Conservation (phyloP, 2,113 vertebrate genomes). For the Coreoperca whiteheadi region DNA sequence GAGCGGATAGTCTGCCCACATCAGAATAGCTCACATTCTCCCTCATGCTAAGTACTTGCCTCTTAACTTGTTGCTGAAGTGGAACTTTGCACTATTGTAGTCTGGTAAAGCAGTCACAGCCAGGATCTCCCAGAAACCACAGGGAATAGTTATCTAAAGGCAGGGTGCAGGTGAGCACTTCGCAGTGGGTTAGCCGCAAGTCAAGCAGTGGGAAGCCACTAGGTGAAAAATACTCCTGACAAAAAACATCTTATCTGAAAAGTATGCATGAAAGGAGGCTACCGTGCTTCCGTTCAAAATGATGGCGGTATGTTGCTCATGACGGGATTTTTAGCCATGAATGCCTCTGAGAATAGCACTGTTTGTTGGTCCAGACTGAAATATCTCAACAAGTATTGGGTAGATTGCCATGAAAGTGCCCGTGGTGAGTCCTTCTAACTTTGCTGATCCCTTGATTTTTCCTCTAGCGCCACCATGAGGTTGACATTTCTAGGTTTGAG, state of each 20-base stretch:
- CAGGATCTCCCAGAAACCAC: constrained; percentile 27
- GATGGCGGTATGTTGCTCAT: neutral
- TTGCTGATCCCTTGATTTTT: no score
- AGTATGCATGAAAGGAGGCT: neutral
- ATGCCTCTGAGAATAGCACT: no score
- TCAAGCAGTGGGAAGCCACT: constrained; percentile 45
- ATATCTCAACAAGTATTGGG: neutral
- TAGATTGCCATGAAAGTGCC: neutral
- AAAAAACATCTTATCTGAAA: constrained; percentile 14
- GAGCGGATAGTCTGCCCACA: constrained; percentile 45
- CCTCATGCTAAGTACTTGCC: constrained; percentile 41
- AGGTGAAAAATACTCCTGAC: constrained; percentile 15
- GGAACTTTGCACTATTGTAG: constrained; percentile 15
- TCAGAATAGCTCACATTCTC: constrained; percentile 60
- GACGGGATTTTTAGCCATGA: neutral
- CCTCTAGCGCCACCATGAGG: neutral
- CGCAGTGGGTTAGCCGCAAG: constrained; percentile 26
- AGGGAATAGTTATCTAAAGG: constrained; percentile 38
- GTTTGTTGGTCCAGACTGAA: neutral
- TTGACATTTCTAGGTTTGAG: neutral
- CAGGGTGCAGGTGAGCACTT: constrained; percentile 44
- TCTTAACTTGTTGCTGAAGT: neutral
- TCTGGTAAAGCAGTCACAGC: constrained; percentile 20
- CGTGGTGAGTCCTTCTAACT: neutral
- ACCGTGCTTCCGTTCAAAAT: neutral